Evolutionary conservation across 2,888 invertebrate genomes (phyloP).

Genomic region (Pristionchus mayeri): DNA sequence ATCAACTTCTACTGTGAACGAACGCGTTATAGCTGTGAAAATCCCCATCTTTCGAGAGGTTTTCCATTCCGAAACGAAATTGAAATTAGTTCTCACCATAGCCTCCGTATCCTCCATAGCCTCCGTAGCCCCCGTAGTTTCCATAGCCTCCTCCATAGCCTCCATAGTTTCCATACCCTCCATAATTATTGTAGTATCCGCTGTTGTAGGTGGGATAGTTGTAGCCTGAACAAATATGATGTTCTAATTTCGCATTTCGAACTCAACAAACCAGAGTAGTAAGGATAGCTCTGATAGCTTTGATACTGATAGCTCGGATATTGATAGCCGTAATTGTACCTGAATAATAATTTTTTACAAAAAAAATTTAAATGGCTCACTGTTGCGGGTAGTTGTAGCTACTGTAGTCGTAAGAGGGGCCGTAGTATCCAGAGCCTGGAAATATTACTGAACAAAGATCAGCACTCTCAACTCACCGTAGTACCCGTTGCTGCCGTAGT

Average conservation of each 20-base stretch:
- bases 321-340: conserved; percentile 41
- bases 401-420: neutral
- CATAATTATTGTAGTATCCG: conserved; percentile 21
- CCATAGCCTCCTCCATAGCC: no score
- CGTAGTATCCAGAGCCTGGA: conserved; percentile 24
- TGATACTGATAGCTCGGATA: no score
- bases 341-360: no score
- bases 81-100: no score
- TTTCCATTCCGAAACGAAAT: no score
- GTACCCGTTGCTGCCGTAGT: conserved; percentile 35
- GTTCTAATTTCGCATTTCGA: no score
- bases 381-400: conserved; percentile 2
- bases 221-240: neutral
- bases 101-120: conserved; percentile 4
- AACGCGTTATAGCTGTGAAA: neutral
- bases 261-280: no score
- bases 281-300: neutral
- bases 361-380: neutral
- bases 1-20: neutral
- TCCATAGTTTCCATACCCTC: conserved; percentile 26
- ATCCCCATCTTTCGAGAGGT: neutral
- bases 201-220: conserved; percentile 17
- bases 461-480: no score
- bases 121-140: no score
- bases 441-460: neutral